Conservation (phyloP, 2,797 vertebrate species). For the Periophthalmus magnuspinnatus region DNA sequence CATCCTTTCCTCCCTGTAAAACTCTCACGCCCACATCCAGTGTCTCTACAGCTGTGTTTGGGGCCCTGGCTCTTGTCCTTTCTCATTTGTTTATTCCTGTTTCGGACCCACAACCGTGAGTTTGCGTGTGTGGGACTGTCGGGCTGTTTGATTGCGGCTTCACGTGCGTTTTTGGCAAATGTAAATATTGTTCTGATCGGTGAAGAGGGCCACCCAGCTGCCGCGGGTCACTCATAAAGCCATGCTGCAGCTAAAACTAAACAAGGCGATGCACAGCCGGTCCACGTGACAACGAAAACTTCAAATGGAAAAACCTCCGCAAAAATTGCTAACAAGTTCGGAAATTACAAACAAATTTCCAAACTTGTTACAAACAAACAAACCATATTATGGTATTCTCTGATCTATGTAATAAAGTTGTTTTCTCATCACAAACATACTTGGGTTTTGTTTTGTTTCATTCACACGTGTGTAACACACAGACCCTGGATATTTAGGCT, state of each 20-base stretch:
- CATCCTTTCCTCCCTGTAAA: not conserved
- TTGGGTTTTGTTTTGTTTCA: too few species aligned
- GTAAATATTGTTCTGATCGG: slow-evolving; percentile 12
- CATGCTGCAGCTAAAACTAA: slow-evolving; percentile 23
- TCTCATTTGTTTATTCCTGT: slow-evolving; percentile 55
- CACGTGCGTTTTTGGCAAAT: not conserved
- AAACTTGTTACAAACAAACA: too few species aligned
- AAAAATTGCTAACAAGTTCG: not conserved
- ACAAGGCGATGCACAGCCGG: slow-evolving; percentile 25
- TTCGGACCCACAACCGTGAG: not conserved
- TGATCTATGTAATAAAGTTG: too few species aligned
- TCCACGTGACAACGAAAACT: not conserved
- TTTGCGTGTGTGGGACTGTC: not conserved
- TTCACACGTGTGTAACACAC: too few species aligned
- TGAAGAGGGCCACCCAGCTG: slow-evolving; percentile 42
- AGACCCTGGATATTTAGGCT: too few species aligned
- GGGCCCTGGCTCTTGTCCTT: slow-evolving; percentile 40
- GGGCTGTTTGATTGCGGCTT: slow-evolving; percentile 19
- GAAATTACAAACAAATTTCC: not conserved
- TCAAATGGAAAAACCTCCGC: not conserved
- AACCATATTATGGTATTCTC: too few species aligned
- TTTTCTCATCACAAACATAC: too few species aligned
- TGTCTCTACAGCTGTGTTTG: slow-evolving; percentile 70
- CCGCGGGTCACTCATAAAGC: slow-evolving; percentile 30
- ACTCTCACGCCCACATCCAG: slow-evolving; percentile 49